Evolutionary conservation across 2,888 invertebrate species (phyloP).

Genomic region (Flabesymbios commensalis): DNA sequence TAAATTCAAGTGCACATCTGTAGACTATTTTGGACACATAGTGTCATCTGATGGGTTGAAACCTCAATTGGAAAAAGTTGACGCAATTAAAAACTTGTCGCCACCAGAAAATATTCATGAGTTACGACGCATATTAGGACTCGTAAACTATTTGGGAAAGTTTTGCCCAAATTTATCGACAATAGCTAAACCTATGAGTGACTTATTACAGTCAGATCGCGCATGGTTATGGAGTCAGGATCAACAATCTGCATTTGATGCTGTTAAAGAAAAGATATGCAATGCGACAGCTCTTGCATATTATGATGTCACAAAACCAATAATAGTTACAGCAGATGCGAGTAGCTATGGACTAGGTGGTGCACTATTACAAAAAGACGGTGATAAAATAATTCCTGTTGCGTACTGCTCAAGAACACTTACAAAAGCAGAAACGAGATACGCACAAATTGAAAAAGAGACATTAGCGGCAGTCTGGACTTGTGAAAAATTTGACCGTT

Average conservation of each 20-base stretch:
- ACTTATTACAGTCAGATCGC: constrained; percentile 25
- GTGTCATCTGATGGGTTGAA: constrained; percentile 27
- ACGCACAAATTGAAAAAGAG: constrained; percentile 16
- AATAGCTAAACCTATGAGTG: constrained; percentile 26
- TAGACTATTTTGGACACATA: constrained; percentile 31
- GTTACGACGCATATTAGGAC: constrained; percentile 28
- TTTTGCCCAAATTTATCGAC: constrained; percentile 31
- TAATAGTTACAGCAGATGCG: background rate
- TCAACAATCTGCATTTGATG: constrained; percentile 29
- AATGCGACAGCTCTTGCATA: constrained; percentile 30
- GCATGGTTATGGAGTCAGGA: constrained; percentile 24
- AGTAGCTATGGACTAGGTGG: constrained; percentile 35
- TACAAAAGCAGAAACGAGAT: constrained; percentile 1
- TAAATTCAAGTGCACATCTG: constrained; percentile 6
- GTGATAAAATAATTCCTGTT: background rate
- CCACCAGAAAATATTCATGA: constrained; percentile 28
- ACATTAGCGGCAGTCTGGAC: constrained; percentile 2
- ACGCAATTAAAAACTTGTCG: no score
- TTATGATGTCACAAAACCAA: constrained; percentile 26
- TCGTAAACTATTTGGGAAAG: constrained; percentile 33
- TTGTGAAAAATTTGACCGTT: constrained; percentile 2
- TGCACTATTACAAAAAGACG: constrained; percentile 5
- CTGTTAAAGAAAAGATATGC: constrained; percentile 25
- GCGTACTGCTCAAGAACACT: constrained; percentile 5
- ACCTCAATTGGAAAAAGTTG: constrained; percentile 24